Evolutionary conservation across 2,888 invertebrate genomes (phyloP), one percentile per base, ranked within the genome.

Genomic region (Dinocampus coccinellae): DNA sequence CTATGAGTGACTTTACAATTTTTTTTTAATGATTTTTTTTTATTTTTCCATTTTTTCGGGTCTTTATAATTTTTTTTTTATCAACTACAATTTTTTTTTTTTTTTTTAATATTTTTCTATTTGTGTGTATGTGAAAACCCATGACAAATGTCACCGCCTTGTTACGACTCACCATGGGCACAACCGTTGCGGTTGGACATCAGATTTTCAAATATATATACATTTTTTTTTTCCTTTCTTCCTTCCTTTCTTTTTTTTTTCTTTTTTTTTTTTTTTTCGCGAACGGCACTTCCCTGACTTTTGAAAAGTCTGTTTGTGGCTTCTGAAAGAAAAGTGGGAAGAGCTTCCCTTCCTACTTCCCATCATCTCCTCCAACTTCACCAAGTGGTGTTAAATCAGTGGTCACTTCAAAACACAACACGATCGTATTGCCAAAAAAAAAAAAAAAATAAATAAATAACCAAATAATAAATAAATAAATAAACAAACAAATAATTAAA

Each of bases 361-460:
- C n/a, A n/a, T n/a, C n/a, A n/a, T n/a, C n/a, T n/a, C n/a, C n/a
- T n/a, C n/a, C n/a, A n/a, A n/a, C n/a, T n/a, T n/a, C n/a, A n/a
- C 83, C 84, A 83, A 84, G 83, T 82, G 64, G 77, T 75, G 84
- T 81, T n/a, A n/a, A n/a, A n/a, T n/a, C n/a, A 82, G 33, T 16
- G 52, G 47, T 64, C 63, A 64, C 26, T 47, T 52, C n/a, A n/a
- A n/a, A n/a, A n/a, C n/a, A 42, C n/a, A 24, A 26, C n/a, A 26
- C 26, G 29, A 29, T 29, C 20, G 29, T 52, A 33, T 64, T 13
- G 20, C 20, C 11, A 16, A 6, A 60, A 39, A 24, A 62, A 60
- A 62, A 26, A 34, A 22, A 24, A 24, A 39, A 42, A 62, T 55
- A 34, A 16, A 58, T 34, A 33, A 58, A 33, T 33, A 4, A 24